A percentile compares a stretch with the other conserved stretches of the same genome.
Evolutionary conservation across 2,113 vertebrate genomes (phyloP).

Genomic region (Rhea pennata): DNA sequence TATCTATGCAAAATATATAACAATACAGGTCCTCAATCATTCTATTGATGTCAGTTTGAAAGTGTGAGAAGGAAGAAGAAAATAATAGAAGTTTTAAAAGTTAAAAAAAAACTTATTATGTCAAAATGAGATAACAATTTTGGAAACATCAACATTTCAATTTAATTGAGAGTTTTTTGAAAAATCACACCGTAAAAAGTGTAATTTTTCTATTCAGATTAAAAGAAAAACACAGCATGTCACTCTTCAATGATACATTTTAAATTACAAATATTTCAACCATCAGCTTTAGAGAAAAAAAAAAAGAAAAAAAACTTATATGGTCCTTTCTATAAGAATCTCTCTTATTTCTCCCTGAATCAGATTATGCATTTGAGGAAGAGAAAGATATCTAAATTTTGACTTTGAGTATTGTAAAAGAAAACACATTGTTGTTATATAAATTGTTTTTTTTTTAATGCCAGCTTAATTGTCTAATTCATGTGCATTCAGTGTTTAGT

Average conservation of each 20-base stretch:
- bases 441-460: background rate
- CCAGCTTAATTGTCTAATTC: background rate
- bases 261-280: background rate
- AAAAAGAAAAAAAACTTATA: no score
- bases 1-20: background rate
- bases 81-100: background rate
- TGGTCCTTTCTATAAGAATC: background rate
- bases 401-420: background rate
- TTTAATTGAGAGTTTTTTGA: background rate
- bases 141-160: background rate
- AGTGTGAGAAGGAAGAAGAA: background rate
- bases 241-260: background rate
- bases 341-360: background rate
- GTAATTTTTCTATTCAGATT: fast-evolving
- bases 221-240: background rate
- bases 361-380: background rate
- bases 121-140: background rate
- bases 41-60: background rate
- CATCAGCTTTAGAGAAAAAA: background rate
- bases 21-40: background rate
- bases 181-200: background rate
- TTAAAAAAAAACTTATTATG: background rate
- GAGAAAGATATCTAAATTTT: background rate
- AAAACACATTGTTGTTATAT: background rate
- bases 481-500: background rate